Evolutionary conservation across 2,797 vertebrate genomes (phyloP).

Genomic region (Sebastes wilsoni): DNA sequence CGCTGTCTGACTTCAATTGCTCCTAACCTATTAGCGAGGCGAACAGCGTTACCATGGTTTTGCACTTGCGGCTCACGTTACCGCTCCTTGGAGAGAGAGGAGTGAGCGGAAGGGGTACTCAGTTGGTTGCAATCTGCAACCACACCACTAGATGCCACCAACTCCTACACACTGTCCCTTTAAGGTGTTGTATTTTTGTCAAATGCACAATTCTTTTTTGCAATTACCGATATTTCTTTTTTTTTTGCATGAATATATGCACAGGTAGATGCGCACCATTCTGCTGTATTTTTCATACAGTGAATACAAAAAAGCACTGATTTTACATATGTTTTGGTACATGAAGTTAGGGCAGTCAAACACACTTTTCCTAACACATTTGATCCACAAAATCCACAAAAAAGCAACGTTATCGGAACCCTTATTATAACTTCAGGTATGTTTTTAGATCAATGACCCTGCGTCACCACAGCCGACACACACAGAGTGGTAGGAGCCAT

Average conservation of each 20-base stretch:
- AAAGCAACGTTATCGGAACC: background rate
- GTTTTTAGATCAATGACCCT: background rate
- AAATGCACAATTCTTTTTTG: background rate
- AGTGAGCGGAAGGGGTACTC: too few relatives aligned
- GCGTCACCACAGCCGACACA: conserved; percentile 18
- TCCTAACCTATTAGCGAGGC: too few relatives aligned
- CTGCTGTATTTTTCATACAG: background rate
- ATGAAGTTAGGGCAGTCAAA: background rate
- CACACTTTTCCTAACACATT: background rate
- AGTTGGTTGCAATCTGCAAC: too few relatives aligned
- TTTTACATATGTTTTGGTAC: background rate
- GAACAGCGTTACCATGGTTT: too few relatives aligned
- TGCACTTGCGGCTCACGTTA: too few relatives aligned
- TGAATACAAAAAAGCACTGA: background rate
- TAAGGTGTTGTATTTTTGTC: background rate
- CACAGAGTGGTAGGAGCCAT: conserved; percentile 2
- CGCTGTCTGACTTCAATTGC: too few relatives aligned
- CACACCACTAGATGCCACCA: too few relatives aligned
- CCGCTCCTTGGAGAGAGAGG: too few relatives aligned
- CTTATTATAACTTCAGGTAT: background rate
- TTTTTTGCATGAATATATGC: too few relatives aligned
- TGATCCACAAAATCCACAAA: background rate
- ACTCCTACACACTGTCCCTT: background rate
- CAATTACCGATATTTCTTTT: background rate
- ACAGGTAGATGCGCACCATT: background rate